Base-by-base conservation (phyloP, 2,888 invertebrate genomes). In the Philonicus albiceps region DNA sequence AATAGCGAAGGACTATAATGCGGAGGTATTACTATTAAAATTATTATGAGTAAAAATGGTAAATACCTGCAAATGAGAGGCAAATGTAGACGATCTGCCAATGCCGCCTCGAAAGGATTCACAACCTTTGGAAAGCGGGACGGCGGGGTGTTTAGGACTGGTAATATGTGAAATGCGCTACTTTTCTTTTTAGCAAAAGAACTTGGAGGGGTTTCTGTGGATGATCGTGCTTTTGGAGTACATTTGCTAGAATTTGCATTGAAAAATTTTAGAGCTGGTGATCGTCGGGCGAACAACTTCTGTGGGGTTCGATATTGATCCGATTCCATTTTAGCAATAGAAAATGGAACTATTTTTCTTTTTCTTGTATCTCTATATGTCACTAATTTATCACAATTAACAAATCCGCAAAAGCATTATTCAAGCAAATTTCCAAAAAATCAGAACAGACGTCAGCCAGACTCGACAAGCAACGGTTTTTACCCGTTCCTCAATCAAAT, bases 51-150 rank as follows among this genome's bases (percentile, higher is more conserved):
- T 43, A 43, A 43, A 40, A 43, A 43, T 13, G 3, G 40, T 16
- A 43, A 16, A 91, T 91, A 95, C 95, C 96, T 96, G 92, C 95
- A 96, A 90, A 96, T 92, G 37, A 92, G 92, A 55, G 95, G 94
- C 86, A 94, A 92, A 91, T 95, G 95, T 31, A 95, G 90, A 86
- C 94, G 93, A 78, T 94, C 94, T 0, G 93, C 92, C 86, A 95
- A 90, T 34, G 94, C 94, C 0, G 93, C 91, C 88, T 95, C 95
- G 89, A 95, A 95, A 6, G 95, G 95, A 92, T 95, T 95, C 85
- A 93, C 91, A 53, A 94, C 93, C 89, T 93, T 94, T 0, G 93
- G 93, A 88, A 93, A 91, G 30, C 94, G 94, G 4, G 91, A 90
- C 0, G 94, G 94, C 22, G 95, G 94, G 3, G 94, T 94, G 87